Percentiles rank a stretch among this genome's conserved stretches.
Conservation (phyloP, 2,888 invertebrate genomes). For the Apamea monoglypha region DNA sequence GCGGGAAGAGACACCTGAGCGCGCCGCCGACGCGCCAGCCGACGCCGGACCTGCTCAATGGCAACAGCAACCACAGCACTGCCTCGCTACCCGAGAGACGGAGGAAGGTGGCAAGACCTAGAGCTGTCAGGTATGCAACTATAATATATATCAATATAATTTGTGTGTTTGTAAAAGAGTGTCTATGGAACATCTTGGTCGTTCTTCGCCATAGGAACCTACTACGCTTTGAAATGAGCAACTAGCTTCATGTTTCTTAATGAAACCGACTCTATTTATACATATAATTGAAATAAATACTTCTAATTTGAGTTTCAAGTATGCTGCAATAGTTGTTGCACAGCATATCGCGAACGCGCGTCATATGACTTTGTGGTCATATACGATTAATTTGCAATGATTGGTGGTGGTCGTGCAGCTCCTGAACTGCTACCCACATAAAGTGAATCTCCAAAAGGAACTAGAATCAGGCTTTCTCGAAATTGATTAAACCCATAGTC, state of each 20-base stretch:
- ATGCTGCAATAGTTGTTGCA: neutral
- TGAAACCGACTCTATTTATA: neutral
- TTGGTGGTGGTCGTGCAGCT: neutral
- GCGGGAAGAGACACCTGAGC: slow-evolving; percentile 84
- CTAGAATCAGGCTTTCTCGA: neutral
- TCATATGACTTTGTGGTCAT: neutral
- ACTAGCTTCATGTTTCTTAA: neutral
- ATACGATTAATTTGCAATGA: neutral
- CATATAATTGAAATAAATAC: neutral
- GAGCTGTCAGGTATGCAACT: slow-evolving; percentile 79
- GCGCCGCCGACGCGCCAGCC: slow-evolving; percentile 87
- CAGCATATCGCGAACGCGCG: neutral
- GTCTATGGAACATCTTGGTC: neutral
- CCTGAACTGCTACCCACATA: neutral
- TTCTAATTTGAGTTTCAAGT: neutral
- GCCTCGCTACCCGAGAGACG: slow-evolving; percentile 87
- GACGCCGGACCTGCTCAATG: slow-evolving; percentile 87
- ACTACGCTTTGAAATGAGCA: neutral
- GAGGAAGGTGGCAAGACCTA: slow-evolving; percentile 81
- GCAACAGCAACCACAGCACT: slow-evolving; percentile 88
- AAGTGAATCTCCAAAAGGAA: neutral
- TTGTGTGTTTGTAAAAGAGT: neutral
- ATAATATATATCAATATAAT: neutral
- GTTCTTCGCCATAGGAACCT: neutral
- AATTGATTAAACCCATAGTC: neutral